Percentiles rank a stretch among this genome's conserved stretches.
Conservation (phyloP, 2,888 invertebrate genomes). For the Entomobrya proxima region DNA sequence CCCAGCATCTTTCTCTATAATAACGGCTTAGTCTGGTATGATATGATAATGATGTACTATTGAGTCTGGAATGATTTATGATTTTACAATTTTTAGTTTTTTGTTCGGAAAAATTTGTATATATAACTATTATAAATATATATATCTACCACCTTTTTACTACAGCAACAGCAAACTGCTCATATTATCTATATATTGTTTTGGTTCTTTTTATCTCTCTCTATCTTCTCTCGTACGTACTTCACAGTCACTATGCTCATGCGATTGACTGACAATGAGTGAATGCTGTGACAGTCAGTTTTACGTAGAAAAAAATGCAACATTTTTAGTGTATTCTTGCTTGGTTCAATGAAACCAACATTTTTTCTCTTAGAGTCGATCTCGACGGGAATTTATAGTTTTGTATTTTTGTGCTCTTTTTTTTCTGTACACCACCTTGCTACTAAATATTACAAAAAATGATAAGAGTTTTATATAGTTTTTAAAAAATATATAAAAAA, state of each 20-base stretch:
- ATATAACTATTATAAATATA: no score
- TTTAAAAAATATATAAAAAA: background rate
- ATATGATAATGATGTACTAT: constrained; percentile 6
- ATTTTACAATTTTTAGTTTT: background rate
- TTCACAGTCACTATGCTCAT: constrained; percentile 40
- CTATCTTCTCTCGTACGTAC: constrained; percentile 12
- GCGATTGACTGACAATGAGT: constrained; percentile 44
- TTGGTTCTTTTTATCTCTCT: background rate
- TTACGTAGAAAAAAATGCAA: constrained; percentile 31
- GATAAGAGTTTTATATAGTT: background rate
- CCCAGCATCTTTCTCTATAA: constrained; percentile 15
- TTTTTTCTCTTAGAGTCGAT: background rate
- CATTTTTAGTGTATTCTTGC: constrained; percentile 32
- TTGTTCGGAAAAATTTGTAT: no score
- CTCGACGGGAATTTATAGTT: background rate
- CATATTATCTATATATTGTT: background rate
- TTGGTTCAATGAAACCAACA: constrained; percentile 8
- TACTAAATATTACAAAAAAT: background rate
- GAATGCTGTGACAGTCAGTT: constrained; percentile 36
- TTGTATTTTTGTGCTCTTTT: constrained; percentile 12
- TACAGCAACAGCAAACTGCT: no score
- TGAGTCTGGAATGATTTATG: constrained; percentile 28
- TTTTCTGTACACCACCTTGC: constrained; percentile 33
- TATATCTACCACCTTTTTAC: no score
- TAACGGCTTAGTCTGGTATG: constrained; percentile 19